Base-by-base conservation (phyloP, 2,113 vertebrate genomes). In the Hydrolagus affinis region DNA sequence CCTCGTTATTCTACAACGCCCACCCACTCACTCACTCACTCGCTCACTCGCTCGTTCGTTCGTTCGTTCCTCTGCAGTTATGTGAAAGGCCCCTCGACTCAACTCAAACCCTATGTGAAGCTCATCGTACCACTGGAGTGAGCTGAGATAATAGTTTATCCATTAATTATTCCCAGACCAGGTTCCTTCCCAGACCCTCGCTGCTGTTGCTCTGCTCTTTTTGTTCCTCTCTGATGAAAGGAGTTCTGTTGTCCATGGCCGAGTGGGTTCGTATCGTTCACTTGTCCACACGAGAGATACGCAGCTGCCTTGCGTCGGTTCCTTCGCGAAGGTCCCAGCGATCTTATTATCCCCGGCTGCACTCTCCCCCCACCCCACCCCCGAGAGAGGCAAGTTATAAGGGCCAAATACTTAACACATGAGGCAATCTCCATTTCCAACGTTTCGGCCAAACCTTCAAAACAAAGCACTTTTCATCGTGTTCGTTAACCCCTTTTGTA, bases 361-460 rank as follows among this genome's bases (percentile, higher is more conserved):
- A 4, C 32, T 11, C 17, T 57, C 44, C 73, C 56, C 98, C 98
- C n/a, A n/a, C n/a, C n/a, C n/a, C n/a, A n/a, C n/a, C n/a, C n/a
- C n/a, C n/a, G n/a, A n/a, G 88, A 14, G 19, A 32, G 17, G 32
- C 11, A 72, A 60, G 57, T 6, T 19, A n/a, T n/a, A 57, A 12
- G 10, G 10, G 70, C 57, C 17, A 71, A 85, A 32, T 21, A 7
- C 57, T 19, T 59, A 62, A 76, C 57, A 72, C 21, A 23, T 57
- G 57, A 30, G 25, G 56, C 57, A 44, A 70, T 17, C 23, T 69
- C 44, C 25, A 32, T n/a, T 21, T 28, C 23, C 32, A 71, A 73
- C 32, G 23, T 60, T 85, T 10, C 57, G 32, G 59, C 4, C 71
- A 44, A 73, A n/a, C 17, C 25, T 21, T 71, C 44, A 17, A 57